phyloP scores from a whole-genome alignment of 2,888 invertebrate species.

The Tiliacea citrago region DNA sequence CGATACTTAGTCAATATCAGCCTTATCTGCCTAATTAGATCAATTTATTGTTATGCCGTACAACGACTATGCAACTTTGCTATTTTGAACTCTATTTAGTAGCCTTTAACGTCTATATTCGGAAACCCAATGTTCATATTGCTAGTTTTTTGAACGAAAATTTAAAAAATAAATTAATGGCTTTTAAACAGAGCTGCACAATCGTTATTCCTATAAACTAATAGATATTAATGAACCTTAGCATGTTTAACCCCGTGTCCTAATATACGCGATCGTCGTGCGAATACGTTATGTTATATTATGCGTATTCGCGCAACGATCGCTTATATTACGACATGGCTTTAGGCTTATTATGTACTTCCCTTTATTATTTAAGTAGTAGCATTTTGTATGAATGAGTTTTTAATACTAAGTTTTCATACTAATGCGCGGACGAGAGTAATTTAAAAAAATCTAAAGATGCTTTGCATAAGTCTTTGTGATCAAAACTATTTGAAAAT shows the following conservation, averaged over 20 bases:
- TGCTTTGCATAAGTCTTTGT: too few species aligned
- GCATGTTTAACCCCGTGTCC: conserved; percentile 10
- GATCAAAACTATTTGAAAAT: not conserved
- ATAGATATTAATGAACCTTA: conserved; percentile 5
- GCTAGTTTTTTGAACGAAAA: not conserved
- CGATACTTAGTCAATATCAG: conserved; percentile 46
- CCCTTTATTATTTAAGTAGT: conserved; percentile 44
- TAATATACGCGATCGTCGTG: not conserved
- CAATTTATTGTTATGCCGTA: conserved; percentile 19
- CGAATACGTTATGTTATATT: too few species aligned
- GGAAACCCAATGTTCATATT: not conserved
- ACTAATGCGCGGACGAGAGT: not conserved
- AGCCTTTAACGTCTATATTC: conserved; percentile 1
- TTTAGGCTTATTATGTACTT: conserved; percentile 29
- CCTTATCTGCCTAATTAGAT: conserved; percentile 46
- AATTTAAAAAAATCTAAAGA: not conserved
- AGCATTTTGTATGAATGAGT: conserved; percentile 33
- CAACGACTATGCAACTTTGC: conserved; percentile 48
- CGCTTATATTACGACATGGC: not conserved
- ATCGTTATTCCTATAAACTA: conserved; percentile 15
- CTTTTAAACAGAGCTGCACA: conserved; percentile 20
- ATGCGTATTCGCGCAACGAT: not conserved
- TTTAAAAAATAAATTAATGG: too few species aligned
- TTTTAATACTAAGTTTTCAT: conserved; percentile 1
- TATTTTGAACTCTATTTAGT: conserved; percentile 21